phyloP scores from a whole-genome alignment of 1,140 invertebrate genomes.

The Drosophila lacteicornis region DNA sequence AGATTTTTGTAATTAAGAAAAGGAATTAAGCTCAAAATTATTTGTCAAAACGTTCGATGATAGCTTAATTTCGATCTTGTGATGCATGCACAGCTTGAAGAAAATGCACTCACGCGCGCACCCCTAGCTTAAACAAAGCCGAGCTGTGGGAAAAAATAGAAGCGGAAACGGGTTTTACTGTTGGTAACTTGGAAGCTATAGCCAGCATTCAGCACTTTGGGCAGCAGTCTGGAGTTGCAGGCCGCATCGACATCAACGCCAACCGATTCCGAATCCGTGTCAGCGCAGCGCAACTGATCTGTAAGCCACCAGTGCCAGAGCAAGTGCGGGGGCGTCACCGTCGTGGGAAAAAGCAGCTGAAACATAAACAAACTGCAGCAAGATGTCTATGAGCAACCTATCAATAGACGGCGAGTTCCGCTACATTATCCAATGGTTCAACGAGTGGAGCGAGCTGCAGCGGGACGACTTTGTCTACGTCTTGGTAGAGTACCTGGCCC shows the following conservation, averaged over 20 bases:
- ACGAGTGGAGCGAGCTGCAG: slow-evolving; percentile 95
- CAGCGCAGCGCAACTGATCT: slow-evolving; percentile 20
- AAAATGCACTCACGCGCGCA: slow-evolving; percentile 1
- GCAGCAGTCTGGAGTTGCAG: slow-evolving; percentile 35
- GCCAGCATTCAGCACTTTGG: slow-evolving; percentile 19
- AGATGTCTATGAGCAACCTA: slow-evolving; percentile 80
- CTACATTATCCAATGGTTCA: slow-evolving; percentile 94
- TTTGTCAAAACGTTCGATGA: background rate
- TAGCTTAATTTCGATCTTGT: background rate
- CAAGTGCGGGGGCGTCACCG: slow-evolving; percentile 30
- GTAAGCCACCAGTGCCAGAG: slow-evolving; percentile 13
- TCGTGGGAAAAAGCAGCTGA: slow-evolving; percentile 34
- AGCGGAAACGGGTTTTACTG: slow-evolving; percentile 60
- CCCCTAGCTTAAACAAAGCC: slow-evolving; percentile 43
- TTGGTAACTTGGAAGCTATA: slow-evolving; percentile 61
- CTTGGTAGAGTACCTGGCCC: slow-evolving; percentile 88
- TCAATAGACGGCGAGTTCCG: slow-evolving; percentile 89
- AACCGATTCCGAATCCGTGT: slow-evolving; percentile 6
- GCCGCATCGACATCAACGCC: slow-evolving; percentile 27
- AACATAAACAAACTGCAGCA: slow-evolving; percentile 34
- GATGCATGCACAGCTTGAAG: slow-evolving; percentile 3
- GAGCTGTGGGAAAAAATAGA: slow-evolving; percentile 57
- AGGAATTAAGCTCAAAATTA: background rate
- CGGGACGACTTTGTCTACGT: slow-evolving; percentile 92
- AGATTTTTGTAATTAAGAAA: background rate